Evolutionary conservation across 2,888 invertebrate species (phyloP), one percentile per base, ranked within the genome.

Genomic region (Toxonevra muliebris): DNA sequence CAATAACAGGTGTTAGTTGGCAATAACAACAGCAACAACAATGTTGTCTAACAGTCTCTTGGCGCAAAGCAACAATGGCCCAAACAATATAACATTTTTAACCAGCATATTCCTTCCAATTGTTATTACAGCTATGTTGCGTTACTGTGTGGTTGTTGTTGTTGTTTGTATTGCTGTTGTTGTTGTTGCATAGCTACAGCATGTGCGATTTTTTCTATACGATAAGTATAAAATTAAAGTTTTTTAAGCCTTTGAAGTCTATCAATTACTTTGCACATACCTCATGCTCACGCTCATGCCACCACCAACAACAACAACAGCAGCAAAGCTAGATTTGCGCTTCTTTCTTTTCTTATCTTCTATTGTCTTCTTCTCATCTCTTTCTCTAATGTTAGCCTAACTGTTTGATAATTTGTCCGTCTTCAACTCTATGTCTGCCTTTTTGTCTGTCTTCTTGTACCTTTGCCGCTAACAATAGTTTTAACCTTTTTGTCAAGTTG

Each of bases 401-500:
- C 30, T 30, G 30, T 7, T 30, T 30, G 30, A 30, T 30, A 30
- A 7, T 30, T 7, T 4, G 30, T 30, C 30, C 30, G 30, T 30
- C 30, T 30, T 4, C 7, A 30, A n/a, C n/a, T 10, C n/a, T 3
- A 41, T 48, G 48, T 7, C 15, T 48, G 48, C 48, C 13, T 48
- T 48, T 48, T n/a, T 30, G 57, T 57, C 40, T 57, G 30, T 40
- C 40, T 58, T n/a, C 12, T n/a, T 20, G 57, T 40, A 40, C 12
- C 30, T 9, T 40, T 30, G 17, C 4, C 11, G 8, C 50, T 43
- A 67, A 64, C 66, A 79, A 80, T 77, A 74, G 75, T 73, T 77
- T 79, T 80, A 79, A 80, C 80, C 80, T 80, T 80, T 80, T 80
- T 80, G 79, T 80, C 78, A 80, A 80, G 79, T 79, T 80, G 77